Conservation (phyloP, 2,888 invertebrate genomes). For the Chironomus riparius region DNA sequence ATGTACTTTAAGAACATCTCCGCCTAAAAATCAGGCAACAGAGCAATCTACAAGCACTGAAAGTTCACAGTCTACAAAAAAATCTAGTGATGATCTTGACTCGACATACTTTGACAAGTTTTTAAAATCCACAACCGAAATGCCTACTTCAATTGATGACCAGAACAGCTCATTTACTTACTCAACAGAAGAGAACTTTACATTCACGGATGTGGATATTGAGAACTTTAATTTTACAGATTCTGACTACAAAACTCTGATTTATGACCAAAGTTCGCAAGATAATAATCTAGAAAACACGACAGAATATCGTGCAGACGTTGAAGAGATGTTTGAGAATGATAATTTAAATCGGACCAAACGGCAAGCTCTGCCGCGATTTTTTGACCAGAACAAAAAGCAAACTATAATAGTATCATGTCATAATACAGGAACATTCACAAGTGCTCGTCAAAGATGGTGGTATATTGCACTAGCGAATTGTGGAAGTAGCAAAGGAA, state of each 20-base stretch:
- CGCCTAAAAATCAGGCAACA: background rate
- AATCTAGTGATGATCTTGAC: constrained; percentile 32
- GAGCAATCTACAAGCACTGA: background rate
- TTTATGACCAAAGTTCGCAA: constrained; percentile 8
- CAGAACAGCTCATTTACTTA: background rate
- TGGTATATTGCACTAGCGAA: constrained; percentile 87
- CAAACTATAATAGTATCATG: constrained; percentile 48
- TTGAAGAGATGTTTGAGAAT: constrained; percentile 45
- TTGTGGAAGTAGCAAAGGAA: constrained; percentile 64
- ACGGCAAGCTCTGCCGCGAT: background rate
- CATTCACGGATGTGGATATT: constrained; percentile 11
- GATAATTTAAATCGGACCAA: constrained; percentile 14
- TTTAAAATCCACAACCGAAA: constrained; percentile 41
- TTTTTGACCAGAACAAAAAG: constrained; percentile 32
- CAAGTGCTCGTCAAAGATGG: constrained; percentile 80
- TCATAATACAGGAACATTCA: constrained; percentile 60
- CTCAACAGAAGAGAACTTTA: background rate
- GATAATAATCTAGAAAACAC: constrained; percentile 33
- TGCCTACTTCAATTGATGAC: background rate
- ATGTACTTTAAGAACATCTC: constrained; percentile 43
- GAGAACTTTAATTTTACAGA: constrained; percentile 29
- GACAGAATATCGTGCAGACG: constrained; percentile 43
- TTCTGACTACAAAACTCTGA: background rate
- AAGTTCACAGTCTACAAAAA: background rate
- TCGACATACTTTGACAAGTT: constrained; percentile 46